Evolutionary conservation across 2,113 vertebrate species (phyloP).

Genomic region (human (Homo sapiens)): DNA sequence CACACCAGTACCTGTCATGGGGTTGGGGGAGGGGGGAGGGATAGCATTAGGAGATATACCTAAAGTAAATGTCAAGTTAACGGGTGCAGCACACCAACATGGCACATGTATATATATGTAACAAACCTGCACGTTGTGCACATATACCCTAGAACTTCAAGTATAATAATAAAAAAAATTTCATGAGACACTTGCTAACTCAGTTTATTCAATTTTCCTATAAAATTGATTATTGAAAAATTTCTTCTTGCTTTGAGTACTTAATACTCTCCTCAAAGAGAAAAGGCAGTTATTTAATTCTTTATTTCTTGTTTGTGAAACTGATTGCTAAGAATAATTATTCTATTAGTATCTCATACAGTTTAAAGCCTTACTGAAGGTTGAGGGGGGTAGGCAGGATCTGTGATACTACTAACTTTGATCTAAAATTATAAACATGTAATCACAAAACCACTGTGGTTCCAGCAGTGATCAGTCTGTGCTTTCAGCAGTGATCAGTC

Average conservation of each 20-base stretch:
- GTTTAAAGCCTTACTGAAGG: background rate
- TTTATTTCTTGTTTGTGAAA: background rate
- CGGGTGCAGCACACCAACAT: no score
- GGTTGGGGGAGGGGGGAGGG: no score
- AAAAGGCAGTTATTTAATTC: background rate
- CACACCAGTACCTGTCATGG: no score
- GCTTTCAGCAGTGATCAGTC: background rate
- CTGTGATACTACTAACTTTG: background rate
- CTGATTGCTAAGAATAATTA: background rate
- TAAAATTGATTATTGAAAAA: background rate
- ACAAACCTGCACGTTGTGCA: no score
- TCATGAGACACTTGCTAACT: background rate
- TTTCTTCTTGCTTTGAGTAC: background rate
- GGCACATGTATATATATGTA: no score
- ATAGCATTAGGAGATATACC: no score
- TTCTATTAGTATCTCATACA: background rate
- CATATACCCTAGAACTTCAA: no score
- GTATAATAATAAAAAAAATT: background rate
- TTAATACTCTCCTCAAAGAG: background rate
- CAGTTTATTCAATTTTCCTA: background rate
- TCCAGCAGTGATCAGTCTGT: background rate
- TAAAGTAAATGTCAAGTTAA: no score
- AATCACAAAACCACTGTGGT: background rate
- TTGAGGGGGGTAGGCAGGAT: background rate
- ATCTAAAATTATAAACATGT: background rate